Base-by-base conservation (phyloP, 2,888 invertebrate genomes). In the Ctena decussata region DNA sequence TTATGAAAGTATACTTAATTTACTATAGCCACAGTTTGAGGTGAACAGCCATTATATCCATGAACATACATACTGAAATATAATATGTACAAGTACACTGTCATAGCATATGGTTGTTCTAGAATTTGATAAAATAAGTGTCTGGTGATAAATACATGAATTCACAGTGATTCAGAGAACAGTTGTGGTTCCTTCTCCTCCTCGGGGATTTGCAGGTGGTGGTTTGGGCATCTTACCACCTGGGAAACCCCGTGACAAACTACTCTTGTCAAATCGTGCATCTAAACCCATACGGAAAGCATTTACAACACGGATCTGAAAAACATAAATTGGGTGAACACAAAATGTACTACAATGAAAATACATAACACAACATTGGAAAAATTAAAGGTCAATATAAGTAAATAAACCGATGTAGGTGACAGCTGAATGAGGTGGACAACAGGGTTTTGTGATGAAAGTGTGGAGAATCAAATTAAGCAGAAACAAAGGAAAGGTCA, bases 271-370 rank as follows among this genome's bases (percentile, higher is more conserved):
- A 65, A 35, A 97, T 96, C 98, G 98, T 96, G 98, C 97, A 97
- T 99, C 99, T 97, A 99, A 97, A 96, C 99, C 99, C 97, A 99
- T 99, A 97, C 99, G 99, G 97, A 99, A 99, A 97, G 99, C 99
- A 97, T 99, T 99, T 97, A 99, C 99, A 97, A 99, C 99, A 97
- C 99, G 99, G 97, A 99, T 99, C 99, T 99, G 98, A 96, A 96
- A 90, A 84, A 77, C 65, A 65, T 35, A 65, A 65, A n/a, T 35
- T 65, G 65, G 65, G 84, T 82, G 86, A 57, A 86, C 86, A 89
- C 77, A 84, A 86, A 86, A 87, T 76, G 53, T 60, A 73, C 71
- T 65, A 82, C 79, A 69, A 83, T 79, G 77, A 24, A 37, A 75
- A 71, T 70, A 65, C 65, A n/a, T n/a, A 65, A 11, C 32, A 65